Percentiles rank a stretch among this genome's conserved stretches.
These are phyloP conservation scores for Ladona fulva DNA, from an alignment of 1,140 invertebrate genomes.

Conservation along the genomic window DNA sequence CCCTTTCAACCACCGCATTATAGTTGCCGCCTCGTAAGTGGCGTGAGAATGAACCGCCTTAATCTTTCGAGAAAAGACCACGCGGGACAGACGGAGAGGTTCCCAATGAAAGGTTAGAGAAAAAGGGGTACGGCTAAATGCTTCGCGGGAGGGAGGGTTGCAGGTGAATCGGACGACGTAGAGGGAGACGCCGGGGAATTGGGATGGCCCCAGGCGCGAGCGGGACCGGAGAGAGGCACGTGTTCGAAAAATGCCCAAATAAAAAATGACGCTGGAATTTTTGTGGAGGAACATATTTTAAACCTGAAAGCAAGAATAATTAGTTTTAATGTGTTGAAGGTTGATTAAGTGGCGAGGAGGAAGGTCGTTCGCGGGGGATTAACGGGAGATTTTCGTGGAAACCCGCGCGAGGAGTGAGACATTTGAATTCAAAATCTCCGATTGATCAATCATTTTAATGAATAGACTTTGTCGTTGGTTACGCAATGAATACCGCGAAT, in stretches of 20 bases:
- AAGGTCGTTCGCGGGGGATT: too few species aligned
- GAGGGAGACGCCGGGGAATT: too few species aligned
- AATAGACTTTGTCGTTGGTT: too few species aligned
- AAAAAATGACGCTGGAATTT: background rate
- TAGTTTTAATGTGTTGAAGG: background rate
- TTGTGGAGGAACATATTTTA: background rate
- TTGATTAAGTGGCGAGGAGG: background rate
- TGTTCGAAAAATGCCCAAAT: background rate
- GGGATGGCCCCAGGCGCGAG: background rate
- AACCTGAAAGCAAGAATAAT: background rate
- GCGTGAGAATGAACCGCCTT: background rate
- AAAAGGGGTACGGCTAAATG: too few species aligned
- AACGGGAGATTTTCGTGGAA: too few species aligned
- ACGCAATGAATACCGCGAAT: too few species aligned
- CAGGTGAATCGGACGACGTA: too few species aligned
- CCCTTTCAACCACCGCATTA: constrained; percentile 7
- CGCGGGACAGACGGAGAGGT: background rate
- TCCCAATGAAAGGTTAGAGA: background rate
- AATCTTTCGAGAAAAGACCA: background rate
- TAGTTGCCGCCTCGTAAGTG: background rate
- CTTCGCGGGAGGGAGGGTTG: too few species aligned
- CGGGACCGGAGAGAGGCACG: background rate
- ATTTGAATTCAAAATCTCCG: too few species aligned
- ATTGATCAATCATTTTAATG: too few species aligned
- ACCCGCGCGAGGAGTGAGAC: too few species aligned